Evolutionary conservation across 2,113 vertebrate genomes (phyloP).

Genomic region (Anarhynchus alexandrinus): DNA sequence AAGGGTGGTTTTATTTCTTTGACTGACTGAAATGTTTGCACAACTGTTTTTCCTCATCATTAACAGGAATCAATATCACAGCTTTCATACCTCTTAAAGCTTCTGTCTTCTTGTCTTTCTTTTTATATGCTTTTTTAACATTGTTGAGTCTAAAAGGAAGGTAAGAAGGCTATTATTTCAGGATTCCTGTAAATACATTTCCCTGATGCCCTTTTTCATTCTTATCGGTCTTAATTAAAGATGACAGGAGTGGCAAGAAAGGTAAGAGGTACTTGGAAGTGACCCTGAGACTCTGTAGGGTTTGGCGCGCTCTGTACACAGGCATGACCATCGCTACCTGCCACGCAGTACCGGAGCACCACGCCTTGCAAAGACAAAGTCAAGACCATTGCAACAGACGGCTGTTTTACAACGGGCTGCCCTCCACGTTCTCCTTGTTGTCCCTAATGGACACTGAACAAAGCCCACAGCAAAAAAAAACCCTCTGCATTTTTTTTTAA

Average conservation of each 20-base stretch:
- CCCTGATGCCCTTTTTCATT: background rate
- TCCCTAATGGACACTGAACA: background rate
- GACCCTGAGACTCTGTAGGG: background rate
- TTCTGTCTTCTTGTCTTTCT: constrained; percentile 78
- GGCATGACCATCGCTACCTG: background rate
- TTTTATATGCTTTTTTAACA: constrained; percentile 82
- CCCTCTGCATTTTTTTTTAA: background rate
- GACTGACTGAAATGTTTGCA: background rate
- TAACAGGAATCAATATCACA: background rate
- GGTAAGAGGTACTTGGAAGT: background rate
- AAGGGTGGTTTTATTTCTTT: background rate
- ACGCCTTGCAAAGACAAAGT: background rate
- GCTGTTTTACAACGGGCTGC: background rate
- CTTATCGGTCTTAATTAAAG: background rate
- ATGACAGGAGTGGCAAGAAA: background rate
- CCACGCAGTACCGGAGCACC: background rate
- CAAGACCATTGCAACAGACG: background rate
- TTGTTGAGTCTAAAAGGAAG: constrained; percentile 78
- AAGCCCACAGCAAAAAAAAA: background rate
- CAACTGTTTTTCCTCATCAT: background rate
- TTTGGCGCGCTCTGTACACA: background rate
- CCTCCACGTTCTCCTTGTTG: background rate
- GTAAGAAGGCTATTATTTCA: background rate
- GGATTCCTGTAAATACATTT: background rate
- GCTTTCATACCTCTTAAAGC: constrained; percentile 80